Evolutionary conservation across 2,888 invertebrate genomes (phyloP).

Genomic region (Apeira syringaria): DNA sequence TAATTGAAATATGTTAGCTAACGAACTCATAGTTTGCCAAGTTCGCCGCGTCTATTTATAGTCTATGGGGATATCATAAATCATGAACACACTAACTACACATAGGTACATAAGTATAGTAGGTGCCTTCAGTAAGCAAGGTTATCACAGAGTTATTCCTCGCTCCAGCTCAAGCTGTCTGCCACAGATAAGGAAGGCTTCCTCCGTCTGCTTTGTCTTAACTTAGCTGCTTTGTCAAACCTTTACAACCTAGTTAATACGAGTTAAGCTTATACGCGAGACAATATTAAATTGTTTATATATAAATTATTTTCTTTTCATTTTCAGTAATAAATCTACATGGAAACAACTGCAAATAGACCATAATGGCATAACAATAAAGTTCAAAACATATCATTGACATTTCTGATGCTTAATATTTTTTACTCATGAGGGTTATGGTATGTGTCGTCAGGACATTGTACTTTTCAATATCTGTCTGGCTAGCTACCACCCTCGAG

Average conservation of each 20-base stretch:
- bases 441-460: too few relatives aligned
- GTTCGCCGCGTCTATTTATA: background rate
- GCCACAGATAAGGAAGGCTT: constrained; percentile 58
- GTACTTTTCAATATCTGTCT: too few relatives aligned
- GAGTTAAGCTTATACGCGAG: constrained; percentile 5
- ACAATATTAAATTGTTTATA: too few relatives aligned
- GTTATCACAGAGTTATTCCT: constrained; percentile 17
- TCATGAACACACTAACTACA: constrained; percentile 11
- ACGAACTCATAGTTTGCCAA: too few relatives aligned
- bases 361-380: too few relatives aligned
- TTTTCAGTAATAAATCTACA: too few relatives aligned
- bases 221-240: constrained; percentile 51
- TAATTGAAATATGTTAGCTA: too few relatives aligned
- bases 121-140: constrained; percentile 4
- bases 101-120: too few relatives aligned
- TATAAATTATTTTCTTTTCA: too few relatives aligned
- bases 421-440: too few relatives aligned
- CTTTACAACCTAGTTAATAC: constrained; percentile 37
- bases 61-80: constrained; percentile 3
- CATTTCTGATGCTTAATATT: too few relatives aligned
- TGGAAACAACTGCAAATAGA: background rate
- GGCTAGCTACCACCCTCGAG: too few relatives aligned
- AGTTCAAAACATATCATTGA: constrained; percentile 2
- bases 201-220: constrained; percentile 52
- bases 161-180: constrained; percentile 44